Base-by-base conservation (phyloP, 2,888 invertebrate species). In the Napeogenes inachia region DNA sequence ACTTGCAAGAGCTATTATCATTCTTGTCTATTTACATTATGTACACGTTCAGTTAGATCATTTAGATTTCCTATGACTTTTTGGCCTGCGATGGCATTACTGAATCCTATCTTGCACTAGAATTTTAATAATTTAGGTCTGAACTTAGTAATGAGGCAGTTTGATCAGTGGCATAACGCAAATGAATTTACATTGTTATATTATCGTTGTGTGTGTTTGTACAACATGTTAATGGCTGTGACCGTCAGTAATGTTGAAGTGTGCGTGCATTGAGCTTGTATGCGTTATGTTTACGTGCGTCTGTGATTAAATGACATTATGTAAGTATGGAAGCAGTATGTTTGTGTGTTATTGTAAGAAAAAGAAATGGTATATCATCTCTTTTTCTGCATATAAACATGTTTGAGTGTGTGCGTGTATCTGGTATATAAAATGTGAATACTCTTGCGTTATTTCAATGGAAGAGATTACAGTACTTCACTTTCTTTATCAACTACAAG, bases 31-130 rank as follows among this genome's bases (percentile, higher is more conserved):
- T 75, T 78, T 77, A 75, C 77, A 83, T 79, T 75, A 54, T 59
- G 56, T 62, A 50, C 79, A 72, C 75, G 70, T 78, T 84, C 71
- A 72, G 80, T 79, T 81, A 76, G 74, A 80, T 83, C 74, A 73
- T 78, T 81, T 84, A 79, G 72, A 58, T 21, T 63, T 56, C 70
- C 73, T 78, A 76, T 84, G 85, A 87, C 84, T 84, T 86, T 85
- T 84, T 83, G 82, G 83, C 85, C 87, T 79, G 64, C 75, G 73
- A 78, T 74, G 84, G 81, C 84, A 72, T 71, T 70, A 67, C 59
- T 57, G 56, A 60, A 53, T 64, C 42, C 55, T 62, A 56, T 56
- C 46, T 42, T 47, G 30, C 47, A 57, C 54, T 57, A 38, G 12
- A 45, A 54, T 62, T 50, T 45, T 10, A 38, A 30, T 62, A 35